Evolutionary conservation across 2,797 vertebrate species (phyloP), one percentile per base, ranked within the genome.

Genomic region (Aeoliscus strigatus): DNA sequence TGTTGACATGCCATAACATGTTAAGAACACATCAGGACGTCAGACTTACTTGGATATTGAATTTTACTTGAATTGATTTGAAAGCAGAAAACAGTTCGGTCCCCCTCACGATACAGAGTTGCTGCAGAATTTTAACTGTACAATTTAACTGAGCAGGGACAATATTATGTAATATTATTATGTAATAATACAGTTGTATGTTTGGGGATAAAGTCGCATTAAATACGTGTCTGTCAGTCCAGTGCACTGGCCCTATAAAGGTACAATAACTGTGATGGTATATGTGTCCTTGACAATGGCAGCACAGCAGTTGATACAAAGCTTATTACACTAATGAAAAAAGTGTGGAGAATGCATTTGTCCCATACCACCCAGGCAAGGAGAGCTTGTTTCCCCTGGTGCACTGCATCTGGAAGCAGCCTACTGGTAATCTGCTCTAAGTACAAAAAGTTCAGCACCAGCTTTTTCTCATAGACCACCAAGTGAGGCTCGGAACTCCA

Each of bases 391-490:
- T 79, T 66, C 46, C 68, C 60, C 26, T 52, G 45, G 70, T 66
- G 65, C 75, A 61, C 61, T 77, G 78, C 82, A 87, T 86, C 85
- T 88, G 87, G 83, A 80, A 83, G 70, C 59, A 79, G 78, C 79
- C 81, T 81, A 62, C 56, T 65, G 64, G 65, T 88, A 89, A 89
- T 87, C 84, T 78, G 73, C 72, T 80, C 64, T 64, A 76, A 84
- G 78, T 76, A 80, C 79, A 80, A 81, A 80, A 81, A 70, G 69
- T 86, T 87, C 82, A 82, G 70, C 75, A 79, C 77, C 80, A 86
- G 77, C 70, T 79, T 87, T 77, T 85, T 83, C 76, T 73, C 73
- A 80, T 80, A 84, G 87, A 87, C 87, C 88, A 86, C 87, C 84
- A 74, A 81, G 76, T 37, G 58, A 63, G 85, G 25, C 51, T 51